Conservation (phyloP, 2,888 invertebrate genomes). For the Drosophila austrosaltans region DNA sequence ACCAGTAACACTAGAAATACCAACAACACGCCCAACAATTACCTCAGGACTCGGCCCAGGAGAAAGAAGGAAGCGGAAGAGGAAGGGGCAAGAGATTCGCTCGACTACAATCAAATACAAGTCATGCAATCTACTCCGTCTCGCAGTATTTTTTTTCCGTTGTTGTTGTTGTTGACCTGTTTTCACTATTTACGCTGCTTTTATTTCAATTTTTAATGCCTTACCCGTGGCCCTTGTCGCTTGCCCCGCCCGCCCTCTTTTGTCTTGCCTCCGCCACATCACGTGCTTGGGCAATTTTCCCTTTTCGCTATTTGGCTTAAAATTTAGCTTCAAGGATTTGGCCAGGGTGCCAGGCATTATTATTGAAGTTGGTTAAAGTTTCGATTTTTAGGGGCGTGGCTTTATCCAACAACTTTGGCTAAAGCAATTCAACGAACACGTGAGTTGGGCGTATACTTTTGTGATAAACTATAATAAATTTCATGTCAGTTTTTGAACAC, state of each 20-base stretch:
- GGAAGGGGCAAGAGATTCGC: too few relatives aligned
- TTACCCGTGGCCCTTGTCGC: slow-evolving; percentile 19
- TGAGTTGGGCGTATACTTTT: slow-evolving; percentile 18
- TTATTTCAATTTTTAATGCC: slow-evolving; percentile 52
- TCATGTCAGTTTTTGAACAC: background rate
- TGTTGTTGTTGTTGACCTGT: slow-evolving; percentile 74
- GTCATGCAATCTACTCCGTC: slow-evolving; percentile 64
- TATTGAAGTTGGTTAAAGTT: slow-evolving; percentile 65
- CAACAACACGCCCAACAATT: slow-evolving; percentile 66
- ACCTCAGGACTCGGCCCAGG: slow-evolving; percentile 29
- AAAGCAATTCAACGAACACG: slow-evolving; percentile 19
- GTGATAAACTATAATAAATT: slow-evolving; percentile 7
- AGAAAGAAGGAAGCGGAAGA: background rate
- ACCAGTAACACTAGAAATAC: slow-evolving; percentile 16
- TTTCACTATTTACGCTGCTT: slow-evolving; percentile 59
- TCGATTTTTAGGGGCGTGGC: slow-evolving; percentile 49
- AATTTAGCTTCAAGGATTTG: slow-evolving; percentile 54
- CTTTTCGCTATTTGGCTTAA: slow-evolving; percentile 43
- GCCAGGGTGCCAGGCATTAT: slow-evolving; percentile 25
- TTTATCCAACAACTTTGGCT: slow-evolving; percentile 38
- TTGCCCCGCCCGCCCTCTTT: background rate
- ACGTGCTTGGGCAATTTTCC: slow-evolving; percentile 35
- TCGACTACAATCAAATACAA: slow-evolving; percentile 36
- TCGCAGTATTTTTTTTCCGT: slow-evolving; percentile 31
- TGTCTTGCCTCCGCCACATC: slow-evolving; percentile 30